Base-by-base conservation (phyloP, 2,797 vertebrate genomes). In the Anableps anableps region DNA sequence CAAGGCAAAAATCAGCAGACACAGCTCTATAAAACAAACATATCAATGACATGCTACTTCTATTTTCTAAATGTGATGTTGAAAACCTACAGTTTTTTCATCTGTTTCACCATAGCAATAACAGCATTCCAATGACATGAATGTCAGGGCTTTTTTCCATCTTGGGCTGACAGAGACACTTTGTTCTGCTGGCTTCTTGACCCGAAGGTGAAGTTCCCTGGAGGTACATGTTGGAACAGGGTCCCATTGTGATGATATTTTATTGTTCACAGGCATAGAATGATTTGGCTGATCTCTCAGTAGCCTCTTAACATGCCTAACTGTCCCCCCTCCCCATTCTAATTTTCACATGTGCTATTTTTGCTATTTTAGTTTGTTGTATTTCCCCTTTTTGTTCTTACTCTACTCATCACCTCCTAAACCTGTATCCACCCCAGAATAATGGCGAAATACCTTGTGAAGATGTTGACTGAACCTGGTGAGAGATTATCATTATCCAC, bases 61-160 rank as follows among this genome's bases (percentile, higher is more conserved):
- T 81, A 23, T 72, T 9, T 50, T 84, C 75, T 71, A 60, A 83
- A 66, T 84, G 74, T 64, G 9, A 55, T 62, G 48, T 2, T 21
- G 4, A 11, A 45, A 82, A 79, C 80, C 50, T 48, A 16, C 31
- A 48, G 62, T 51, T 76, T 23, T 29, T 81, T 13, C 29, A 75
- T 43, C 21, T 43, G 66, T 70, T 70, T 70, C 66, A 43, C 23
- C 66, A 70, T 43, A n/a, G 38, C 2, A 43, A 70, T 36, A 50
- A 80, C 81, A 82, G 79, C 90, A 88, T 95, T 93, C 90, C 89
- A 85, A 6, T 92, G 91, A 90, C 71, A 86, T 92, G 81, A 92
- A 78, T 43, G 74, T 80, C 38, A 66, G 55, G 80, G 41, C 76
- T 78, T 77, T 76, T 76, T 81, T 74, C 72, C 19, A 50, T 38